phyloP scores from a whole-genome alignment of 2,888 invertebrate genomes.

The Thecophora atra region DNA sequence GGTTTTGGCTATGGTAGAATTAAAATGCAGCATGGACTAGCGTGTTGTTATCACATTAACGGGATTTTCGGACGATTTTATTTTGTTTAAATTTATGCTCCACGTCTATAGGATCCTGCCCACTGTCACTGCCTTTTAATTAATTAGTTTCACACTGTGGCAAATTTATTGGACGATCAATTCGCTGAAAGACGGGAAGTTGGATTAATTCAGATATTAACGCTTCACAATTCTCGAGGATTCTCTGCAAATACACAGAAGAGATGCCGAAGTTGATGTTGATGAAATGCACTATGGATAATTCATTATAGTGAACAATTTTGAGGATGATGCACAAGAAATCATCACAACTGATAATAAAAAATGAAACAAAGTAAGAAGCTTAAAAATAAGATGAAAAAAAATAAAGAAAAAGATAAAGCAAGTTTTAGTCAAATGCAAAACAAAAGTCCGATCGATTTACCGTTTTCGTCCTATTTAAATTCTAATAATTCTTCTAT shows the following conservation, averaged over 20 bases:
- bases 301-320: too few relatives aligned
- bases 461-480: too few relatives aligned
- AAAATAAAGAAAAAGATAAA: too few relatives aligned
- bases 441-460: too few relatives aligned
- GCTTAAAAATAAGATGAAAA: not conserved
- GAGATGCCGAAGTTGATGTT: not conserved
- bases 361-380: not conserved
- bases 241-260: not conserved
- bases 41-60: slow-evolving; percentile 30
- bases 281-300: not conserved
- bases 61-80: not conserved
- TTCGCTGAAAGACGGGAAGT: not conserved
- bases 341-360: too few relatives aligned
- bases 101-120: slow-evolving; percentile 1
- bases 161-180: slow-evolving; percentile 14
- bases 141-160: slow-evolving; percentile 9
- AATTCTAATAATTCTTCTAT: too few relatives aligned
- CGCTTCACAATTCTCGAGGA: too few relatives aligned
- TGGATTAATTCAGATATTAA: slow-evolving; percentile 14
- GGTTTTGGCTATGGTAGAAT: not conserved
- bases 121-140: not conserved
- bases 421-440: too few relatives aligned
- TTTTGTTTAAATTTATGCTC: not conserved
- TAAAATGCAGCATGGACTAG: not conserved
- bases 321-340: slow-evolving; percentile 22